These are phyloP conservation scores for Indicator indicator DNA, from an alignment of 2,113 vertebrate species.

Conservation along the genomic window DNA sequence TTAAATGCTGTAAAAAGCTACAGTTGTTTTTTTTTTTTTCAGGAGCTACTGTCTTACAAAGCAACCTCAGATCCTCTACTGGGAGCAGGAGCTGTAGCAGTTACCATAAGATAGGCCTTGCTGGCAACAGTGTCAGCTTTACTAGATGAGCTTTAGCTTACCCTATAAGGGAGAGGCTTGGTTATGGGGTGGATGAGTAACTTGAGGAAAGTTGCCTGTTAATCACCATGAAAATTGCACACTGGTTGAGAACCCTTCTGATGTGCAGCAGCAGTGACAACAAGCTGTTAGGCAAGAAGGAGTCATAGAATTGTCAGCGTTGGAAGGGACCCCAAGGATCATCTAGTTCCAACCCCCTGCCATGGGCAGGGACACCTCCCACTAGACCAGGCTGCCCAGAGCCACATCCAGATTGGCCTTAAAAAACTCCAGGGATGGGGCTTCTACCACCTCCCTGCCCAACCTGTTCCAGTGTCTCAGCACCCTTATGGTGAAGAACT, in stretches of 20 bases:
- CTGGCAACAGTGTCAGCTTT: neutral
- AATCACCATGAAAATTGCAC: neutral
- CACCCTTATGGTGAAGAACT: neutral
- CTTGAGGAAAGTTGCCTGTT: neutral
- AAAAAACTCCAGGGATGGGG: no score
- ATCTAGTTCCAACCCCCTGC: no score
- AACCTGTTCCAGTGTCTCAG: no score
- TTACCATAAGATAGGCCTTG: fast-evolving
- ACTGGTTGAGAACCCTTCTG: neutral
- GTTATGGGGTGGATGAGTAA: neutral
- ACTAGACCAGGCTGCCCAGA: no score
- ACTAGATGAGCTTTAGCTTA: neutral
- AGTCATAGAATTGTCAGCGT: neutral
- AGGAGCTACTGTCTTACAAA: neutral
- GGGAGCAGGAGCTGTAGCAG: neutral
- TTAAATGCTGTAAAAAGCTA: neutral
- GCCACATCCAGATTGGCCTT: no score
- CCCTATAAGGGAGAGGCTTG: neutral
- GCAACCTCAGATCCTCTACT: neutral
- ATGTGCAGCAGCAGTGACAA: neutral
- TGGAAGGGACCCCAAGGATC: no score
- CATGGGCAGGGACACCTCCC: no score
- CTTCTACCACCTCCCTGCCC: no score
- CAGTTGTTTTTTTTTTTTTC: neutral
- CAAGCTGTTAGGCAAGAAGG: neutral